Base-by-base conservation (phyloP, 2,797 vertebrate species). In the Hypotaenidia okinawae region DNA sequence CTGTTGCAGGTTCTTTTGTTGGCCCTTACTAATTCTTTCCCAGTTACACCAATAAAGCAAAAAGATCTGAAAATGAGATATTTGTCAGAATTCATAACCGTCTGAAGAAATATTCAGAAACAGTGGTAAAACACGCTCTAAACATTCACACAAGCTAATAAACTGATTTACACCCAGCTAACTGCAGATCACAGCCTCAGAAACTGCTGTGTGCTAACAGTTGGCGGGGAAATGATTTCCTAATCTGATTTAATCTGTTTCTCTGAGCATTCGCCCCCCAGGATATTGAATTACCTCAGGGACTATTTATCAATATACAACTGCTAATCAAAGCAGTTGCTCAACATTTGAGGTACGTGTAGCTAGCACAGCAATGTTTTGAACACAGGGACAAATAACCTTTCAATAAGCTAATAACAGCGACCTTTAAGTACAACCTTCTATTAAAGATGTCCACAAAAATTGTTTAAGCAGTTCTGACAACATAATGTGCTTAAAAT, bases 401-500 rank as follows among this genome's bases (percentile, higher is more conserved):
- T 87, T 93, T 89, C 4, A 1, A 18, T 69, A 91, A 85, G 10
- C 23, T 69, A 57, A 13, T 49, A 82, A 70, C 24, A 70, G 59
- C 18, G 54, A 84, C 81, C 11, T 92, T 85, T 89, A 52, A 84
- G 59, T 80, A 79, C 54, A 94, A 41, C 17, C 14, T 78, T 66
- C 35, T n/a, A 51, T 87, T 96, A 84, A 55, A 35, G 72, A 39
- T 33, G 57, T 12, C 49, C 37, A 82, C 45, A 87, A 92, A 67
- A 94, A 69, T 76, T 69, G 87, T 73, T 92, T 86, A 78, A 91
- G 49, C 49, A 30, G 27, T 51, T 70, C 84, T 90, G 68, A 91
- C 82, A 96, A 58, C 22, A 72, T 62, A 76, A 52, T 8, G 4
- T 54, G 41, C n/a, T 94, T 83, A 93, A 69, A 95, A 95, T 70